These are phyloP conservation scores for Anthopleura sola DNA, from an alignment of 64 coral and sea anemone genomes.

Conservation along the genomic window DNA sequence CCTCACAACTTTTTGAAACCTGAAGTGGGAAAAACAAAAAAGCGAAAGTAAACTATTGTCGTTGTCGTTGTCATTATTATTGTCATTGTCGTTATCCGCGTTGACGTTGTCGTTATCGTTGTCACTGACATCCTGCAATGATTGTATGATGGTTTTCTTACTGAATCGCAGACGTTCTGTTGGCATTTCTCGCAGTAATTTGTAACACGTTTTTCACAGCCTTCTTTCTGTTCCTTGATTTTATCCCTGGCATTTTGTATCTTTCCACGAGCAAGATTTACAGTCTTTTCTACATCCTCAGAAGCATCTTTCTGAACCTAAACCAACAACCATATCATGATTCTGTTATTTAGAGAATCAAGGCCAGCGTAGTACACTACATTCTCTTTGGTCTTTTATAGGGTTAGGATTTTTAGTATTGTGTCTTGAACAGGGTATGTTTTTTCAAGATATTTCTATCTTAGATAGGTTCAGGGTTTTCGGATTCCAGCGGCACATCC, in stretches of 20 bases:
- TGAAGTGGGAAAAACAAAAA: not conserved
- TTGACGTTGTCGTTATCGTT: no score
- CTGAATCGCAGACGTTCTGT: constrained; percentile 45
- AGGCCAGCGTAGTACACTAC: no score
- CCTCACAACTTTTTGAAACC: constrained; percentile 31
- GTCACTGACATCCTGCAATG: no score
- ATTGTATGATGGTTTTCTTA: not conserved
- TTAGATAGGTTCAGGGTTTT: no score
- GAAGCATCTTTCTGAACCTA: not conserved
- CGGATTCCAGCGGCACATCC: no score
- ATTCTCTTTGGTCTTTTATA: no score
- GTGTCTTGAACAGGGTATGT: no score
- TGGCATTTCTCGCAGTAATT: constrained; percentile 65
- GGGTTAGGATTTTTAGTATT: no score
- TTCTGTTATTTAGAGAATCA: not conserved
- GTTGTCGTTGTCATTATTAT: no score
- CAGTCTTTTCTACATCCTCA: not conserved
- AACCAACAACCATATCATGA: not conserved
- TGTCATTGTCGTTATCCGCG: no score
- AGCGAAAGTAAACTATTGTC: no score
- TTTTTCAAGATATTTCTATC: no score
- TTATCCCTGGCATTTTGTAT: constrained; percentile 9
- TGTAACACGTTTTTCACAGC: constrained; percentile 41
- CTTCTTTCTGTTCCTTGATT: constrained; percentile 52
- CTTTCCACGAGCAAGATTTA: not conserved